Percentiles rank a stretch among this genome's conserved stretches.
Conservation (phyloP, 2,888 invertebrate species). For the Cephus spinipes region DNA sequence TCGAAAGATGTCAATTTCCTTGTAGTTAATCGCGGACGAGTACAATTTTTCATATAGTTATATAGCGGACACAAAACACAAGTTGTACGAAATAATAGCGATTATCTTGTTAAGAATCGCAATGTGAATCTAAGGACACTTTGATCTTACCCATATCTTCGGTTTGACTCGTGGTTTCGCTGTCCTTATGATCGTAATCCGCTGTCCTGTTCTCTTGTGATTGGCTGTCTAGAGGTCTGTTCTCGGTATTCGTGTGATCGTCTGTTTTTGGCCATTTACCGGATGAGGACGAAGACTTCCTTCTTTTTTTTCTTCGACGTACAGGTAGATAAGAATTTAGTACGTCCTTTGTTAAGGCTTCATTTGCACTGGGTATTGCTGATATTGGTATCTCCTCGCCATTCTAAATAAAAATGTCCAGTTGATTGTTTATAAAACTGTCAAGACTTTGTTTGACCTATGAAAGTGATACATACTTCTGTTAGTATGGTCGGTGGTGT, state of each 20-base stretch:
- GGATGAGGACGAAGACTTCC: constrained; percentile 62
- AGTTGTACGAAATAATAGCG: constrained; percentile 24
- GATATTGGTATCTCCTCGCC: constrained; percentile 58
- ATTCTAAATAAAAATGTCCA: constrained; percentile 43
- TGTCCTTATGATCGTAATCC: constrained; percentile 49
- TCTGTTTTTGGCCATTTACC: constrained; percentile 52
- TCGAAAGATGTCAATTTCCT: not conserved
- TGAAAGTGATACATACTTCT: constrained; percentile 49
- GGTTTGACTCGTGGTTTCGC: constrained; percentile 42
- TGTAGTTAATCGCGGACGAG: not conserved
- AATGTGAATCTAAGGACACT: not conserved
- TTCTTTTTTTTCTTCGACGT: constrained; percentile 70
- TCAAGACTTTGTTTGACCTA: not conserved
- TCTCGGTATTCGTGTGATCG: constrained; percentile 41
- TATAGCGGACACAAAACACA: constrained; percentile 61
- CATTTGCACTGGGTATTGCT: constrained; percentile 62
- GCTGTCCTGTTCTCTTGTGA: constrained; percentile 40
- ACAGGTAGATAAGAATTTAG: constrained; percentile 69
- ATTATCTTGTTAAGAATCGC: not conserved
- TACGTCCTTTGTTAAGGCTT: constrained; percentile 62
- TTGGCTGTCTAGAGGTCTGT: constrained; percentile 35
- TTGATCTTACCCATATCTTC: constrained; percentile 53
- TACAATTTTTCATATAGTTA: constrained; percentile 11
- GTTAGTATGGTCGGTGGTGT: constrained; percentile 67
- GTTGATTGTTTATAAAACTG: constrained; percentile 6